Evolutionary conservation across 2,113 vertebrate species (phyloP).

Genomic region (Pagrus major): DNA sequence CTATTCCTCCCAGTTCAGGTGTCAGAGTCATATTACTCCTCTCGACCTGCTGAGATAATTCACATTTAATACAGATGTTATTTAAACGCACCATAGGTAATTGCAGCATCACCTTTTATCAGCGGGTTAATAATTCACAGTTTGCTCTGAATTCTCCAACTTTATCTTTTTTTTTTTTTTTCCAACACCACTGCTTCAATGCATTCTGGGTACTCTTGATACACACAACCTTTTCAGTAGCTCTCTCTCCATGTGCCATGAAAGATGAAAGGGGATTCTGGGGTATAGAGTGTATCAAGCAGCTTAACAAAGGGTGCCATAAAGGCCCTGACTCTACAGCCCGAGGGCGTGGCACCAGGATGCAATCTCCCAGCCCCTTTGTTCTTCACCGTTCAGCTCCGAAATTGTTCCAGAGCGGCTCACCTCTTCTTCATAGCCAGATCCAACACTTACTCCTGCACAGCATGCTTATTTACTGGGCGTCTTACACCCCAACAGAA

Average conservation of each 20-base stretch:
- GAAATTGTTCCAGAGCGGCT: slow-evolving; percentile 57
- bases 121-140: slow-evolving; percentile 14
- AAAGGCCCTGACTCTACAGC: slow-evolving; percentile 67
- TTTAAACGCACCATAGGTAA: slow-evolving; percentile 14
- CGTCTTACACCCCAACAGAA: slow-evolving; percentile 18
- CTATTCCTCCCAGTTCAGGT: slow-evolving; percentile 47
- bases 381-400: slow-evolving; percentile 57
- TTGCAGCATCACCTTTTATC: slow-evolving; percentile 8
- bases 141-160: slow-evolving; percentile 11
- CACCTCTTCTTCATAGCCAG: slow-evolving; percentile 47
- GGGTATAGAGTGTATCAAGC: slow-evolving; percentile 61
- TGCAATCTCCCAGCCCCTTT: slow-evolving; percentile 65
- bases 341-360: slow-evolving; percentile 68
- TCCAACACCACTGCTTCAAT: slow-evolving; percentile 9
- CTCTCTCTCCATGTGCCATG: slow-evolving; percentile 45
- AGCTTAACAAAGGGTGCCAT: slow-evolving; percentile 66
- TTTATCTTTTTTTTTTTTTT: neutral
- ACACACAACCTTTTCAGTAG: slow-evolving; percentile 45
- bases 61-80: slow-evolving; percentile 7
- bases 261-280: slow-evolving; percentile 71
- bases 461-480: slow-evolving; percentile 11
- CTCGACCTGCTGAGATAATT: neutral
- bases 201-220: slow-evolving; percentile 45
- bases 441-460: slow-evolving; percentile 25
- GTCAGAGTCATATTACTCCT: slow-evolving; percentile 35